Evolutionary conservation across 92 coral and sea anemone genomes (phyloP).

Genomic region (Nematostella vectensis): DNA sequence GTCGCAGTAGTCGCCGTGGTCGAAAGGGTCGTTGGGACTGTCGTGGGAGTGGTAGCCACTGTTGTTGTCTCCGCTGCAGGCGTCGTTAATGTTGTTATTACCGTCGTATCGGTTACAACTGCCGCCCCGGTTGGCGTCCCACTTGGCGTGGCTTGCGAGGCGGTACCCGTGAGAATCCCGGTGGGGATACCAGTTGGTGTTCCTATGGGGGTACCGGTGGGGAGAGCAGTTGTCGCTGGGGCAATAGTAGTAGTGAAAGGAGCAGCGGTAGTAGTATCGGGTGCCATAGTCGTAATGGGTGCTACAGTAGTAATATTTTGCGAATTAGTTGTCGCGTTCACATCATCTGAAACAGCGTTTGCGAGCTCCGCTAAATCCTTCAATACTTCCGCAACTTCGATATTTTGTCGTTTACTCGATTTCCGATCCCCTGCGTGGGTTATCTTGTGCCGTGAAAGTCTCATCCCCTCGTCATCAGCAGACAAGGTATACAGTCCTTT

Average conservation of each 20-base stretch:
- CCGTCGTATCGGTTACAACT: neutral
- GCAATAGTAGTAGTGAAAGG: slow-evolving; percentile 8
- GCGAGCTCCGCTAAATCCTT: slow-evolving; percentile 32
- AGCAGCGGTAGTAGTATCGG: slow-evolving; percentile 6
- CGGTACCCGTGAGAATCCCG: slow-evolving; percentile 6
- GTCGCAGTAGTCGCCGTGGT: neutral
- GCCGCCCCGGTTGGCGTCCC: neutral
- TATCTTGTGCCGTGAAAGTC: neutral
- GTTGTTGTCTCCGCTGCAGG: neutral
- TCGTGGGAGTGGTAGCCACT: neutral
- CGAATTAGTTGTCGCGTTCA: slow-evolving; percentile 6
- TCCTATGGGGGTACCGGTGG: neutral
- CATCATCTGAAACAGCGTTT: slow-evolving; percentile 18
- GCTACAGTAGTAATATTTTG: slow-evolving; percentile 1
- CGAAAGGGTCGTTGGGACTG: slow-evolving; percentile 1
- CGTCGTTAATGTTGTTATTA: neutral
- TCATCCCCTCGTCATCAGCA: slow-evolving; percentile 14
- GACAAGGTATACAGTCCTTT: slow-evolving; percentile 10
- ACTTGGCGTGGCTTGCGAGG: slow-evolving; percentile 5
- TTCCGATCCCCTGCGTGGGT: neutral
- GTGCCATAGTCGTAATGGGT: neutral
- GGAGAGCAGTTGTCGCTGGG: neutral
- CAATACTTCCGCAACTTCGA: slow-evolving; percentile 33
- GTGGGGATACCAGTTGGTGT: neutral
- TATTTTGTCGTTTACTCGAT: slow-evolving; percentile 19